Evolutionary conservation across 2,888 invertebrate species (phyloP).

Genomic region (Nematopogon swammerdamellus): DNA sequence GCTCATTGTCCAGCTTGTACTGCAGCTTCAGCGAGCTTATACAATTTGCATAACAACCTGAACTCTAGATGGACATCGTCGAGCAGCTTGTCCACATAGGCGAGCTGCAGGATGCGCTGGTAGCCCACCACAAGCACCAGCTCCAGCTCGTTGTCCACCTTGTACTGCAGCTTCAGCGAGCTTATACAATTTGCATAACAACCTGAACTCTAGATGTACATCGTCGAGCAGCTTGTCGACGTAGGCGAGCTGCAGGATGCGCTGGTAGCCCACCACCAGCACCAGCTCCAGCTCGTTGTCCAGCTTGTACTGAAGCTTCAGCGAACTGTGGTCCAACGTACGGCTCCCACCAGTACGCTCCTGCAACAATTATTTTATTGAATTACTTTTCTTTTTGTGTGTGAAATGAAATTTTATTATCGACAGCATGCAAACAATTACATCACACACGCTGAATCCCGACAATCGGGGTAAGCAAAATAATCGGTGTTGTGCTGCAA

Average conservation of each 20-base stretch:
- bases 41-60: slow-evolving; percentile 77
- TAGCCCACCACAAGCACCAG: slow-evolving; percentile 98
- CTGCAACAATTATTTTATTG: too few species aligned
- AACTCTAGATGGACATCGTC: slow-evolving; percentile 93
- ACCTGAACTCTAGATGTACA: slow-evolving; percentile 80
- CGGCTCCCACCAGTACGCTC: too few species aligned
- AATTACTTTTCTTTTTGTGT: too few species aligned
- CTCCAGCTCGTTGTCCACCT: slow-evolving; percentile 98
- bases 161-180: slow-evolving; percentile 72
- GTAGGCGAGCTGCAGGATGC: slow-evolving; percentile 92
- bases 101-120: slow-evolving; percentile 93
- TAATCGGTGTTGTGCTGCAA: too few species aligned
- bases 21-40: slow-evolving; percentile 86
- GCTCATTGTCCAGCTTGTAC: slow-evolving; percentile 98
- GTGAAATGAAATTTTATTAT: too few species aligned
- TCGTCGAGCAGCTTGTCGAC: slow-evolving; percentile 96
- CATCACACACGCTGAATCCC: too few species aligned
- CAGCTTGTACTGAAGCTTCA: slow-evolving; percentile 91
- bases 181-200: too few species aligned
- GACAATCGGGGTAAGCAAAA: too few species aligned
- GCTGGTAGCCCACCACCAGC: slow-evolving; percentile 97
- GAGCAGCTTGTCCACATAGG: slow-evolving; percentile 95
- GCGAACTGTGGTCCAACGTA: slow-evolving; percentile 85
- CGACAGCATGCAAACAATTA: too few species aligned
- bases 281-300: slow-evolving; percentile 99